A percentile compares a stretch with the other conserved stretches of the same genome.
These are phyloP conservation scores for Sorex fumeus DNA, from an alignment of 2,113 vertebrate genomes.

Conservation along the genomic window DNA sequence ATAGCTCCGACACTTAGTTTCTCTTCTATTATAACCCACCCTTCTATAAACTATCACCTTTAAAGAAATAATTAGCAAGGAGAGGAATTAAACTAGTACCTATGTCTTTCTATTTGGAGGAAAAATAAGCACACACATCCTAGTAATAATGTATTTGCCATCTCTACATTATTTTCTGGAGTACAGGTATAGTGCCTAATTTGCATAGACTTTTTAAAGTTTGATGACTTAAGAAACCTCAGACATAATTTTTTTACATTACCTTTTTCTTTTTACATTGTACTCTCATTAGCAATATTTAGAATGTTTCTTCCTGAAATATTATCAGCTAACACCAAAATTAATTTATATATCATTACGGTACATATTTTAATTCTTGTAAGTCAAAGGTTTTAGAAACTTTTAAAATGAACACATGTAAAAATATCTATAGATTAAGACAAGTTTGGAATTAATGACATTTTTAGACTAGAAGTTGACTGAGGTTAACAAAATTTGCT, in stretches of 20 bases:
- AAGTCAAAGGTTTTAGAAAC: conserved; percentile 18
- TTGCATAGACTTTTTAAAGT: conserved; percentile 52
- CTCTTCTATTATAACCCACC: conserved; percentile 28
- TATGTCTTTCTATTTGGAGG: conserved; percentile 28
- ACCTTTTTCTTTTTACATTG: background rate
- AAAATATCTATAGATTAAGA: conserved; percentile 37
- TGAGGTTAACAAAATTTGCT: conserved; percentile 40
- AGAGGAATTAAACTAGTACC: conserved; percentile 49
- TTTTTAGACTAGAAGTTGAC: conserved; percentile 53
- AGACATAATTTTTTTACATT: background rate
- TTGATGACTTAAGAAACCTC: conserved; percentile 42
- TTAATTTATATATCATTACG: conserved; percentile 22
- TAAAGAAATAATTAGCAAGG: conserved; percentile 27
- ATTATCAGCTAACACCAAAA: conserved; percentile 45
- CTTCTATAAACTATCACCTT: background rate
- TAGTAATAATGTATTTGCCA: conserved; percentile 24
- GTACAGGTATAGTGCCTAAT: background rate
- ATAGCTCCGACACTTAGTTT: background rate
- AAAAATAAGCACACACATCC: background rate
- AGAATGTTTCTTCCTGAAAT: conserved; percentile 14
- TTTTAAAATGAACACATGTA: conserved; percentile 23
- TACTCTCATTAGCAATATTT: conserved; percentile 30
- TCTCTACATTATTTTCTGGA: background rate
- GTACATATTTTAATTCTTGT: conserved; percentile 54
- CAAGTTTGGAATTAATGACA: conserved; percentile 33